Conservation (phyloP, 2,888 invertebrate species). For the Trachelus tabidus region DNA sequence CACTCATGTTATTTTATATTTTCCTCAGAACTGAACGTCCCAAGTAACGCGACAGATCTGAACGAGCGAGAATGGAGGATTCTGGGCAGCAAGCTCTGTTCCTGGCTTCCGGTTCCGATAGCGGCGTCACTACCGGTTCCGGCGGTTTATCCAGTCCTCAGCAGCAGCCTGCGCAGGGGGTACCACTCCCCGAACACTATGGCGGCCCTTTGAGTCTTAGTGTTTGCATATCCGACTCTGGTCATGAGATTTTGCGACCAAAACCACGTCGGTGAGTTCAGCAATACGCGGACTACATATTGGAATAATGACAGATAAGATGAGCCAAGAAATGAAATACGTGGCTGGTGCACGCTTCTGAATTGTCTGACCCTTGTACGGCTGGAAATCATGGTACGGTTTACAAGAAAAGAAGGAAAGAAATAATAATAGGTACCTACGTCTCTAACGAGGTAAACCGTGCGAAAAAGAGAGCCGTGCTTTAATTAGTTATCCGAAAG, state of each 20-base stretch:
- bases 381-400: background rate
- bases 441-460: constrained; percentile 22
- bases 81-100: constrained; percentile 50
- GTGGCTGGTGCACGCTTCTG: background rate
- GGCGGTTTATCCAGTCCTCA: constrained; percentile 45
- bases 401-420: background rate
- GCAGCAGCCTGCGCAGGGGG: constrained; percentile 41
- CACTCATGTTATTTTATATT: background rate
- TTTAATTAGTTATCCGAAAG: constrained; percentile 47
- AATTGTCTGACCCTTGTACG: constrained; percentile 3
- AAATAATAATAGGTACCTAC: background rate
- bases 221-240: constrained; percentile 77
- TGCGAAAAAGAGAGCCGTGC: constrained; percentile 41
- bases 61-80: constrained; percentile 47
- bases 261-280: constrained; percentile 82
- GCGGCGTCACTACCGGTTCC: constrained; percentile 39
- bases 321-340: background rate
- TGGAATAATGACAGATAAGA: background rate
- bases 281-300: background rate
- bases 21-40: background rate
- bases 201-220: constrained; percentile 73
- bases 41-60: constrained; percentile 31
- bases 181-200: constrained; percentile 67
- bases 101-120: constrained; percentile 32
- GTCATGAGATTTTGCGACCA: constrained; percentile 86